Evolutionary conservation across 2,797 vertebrate genomes (phyloP), one percentile per base, ranked within the genome.

Genomic region (Cyclopterus lumpus): DNA sequence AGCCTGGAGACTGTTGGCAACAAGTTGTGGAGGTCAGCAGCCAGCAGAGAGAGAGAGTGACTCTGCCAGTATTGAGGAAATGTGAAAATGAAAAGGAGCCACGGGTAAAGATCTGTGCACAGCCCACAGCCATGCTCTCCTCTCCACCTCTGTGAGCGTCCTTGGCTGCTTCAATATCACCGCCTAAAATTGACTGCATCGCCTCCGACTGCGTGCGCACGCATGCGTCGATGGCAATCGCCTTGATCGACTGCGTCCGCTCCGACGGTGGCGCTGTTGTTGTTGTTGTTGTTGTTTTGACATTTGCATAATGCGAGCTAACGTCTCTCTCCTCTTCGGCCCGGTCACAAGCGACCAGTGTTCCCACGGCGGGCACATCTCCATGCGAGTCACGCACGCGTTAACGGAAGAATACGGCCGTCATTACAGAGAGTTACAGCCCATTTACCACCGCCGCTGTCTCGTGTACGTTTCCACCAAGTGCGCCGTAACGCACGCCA

Each of bases 361-460:
- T 81, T 79, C 72, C 28, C 71, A n/a, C 69, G 0, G 26, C 70
- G 8, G 49, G 6, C 80, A 15, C 79, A 75, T 90, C 75, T 79
- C 68, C 24, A 87, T 86, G 61, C 80, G 8, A 82, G 74, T 84
- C 90, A 78, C 85, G 67, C 15, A 5, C 70, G 62, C 83, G 5
- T 82, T 73, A 67, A 58, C 59, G 64, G 53, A n/a, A 88, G 74
- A 86, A 81, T 73, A 71, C 65, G n/a, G 16, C 54, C 40, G 78
- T 79, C 89, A 59, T 86, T 88, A 80, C 42, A 18, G 42, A 75
- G 75, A 86, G 88, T 82, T 81, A 66, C 75, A 77, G 83, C 64
- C 73, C 84, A 88, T 88, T 87, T 75, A 60, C 77, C 28, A 1
- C 64, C 26, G 67, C 49, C 49, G 63, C 57, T 20, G 75, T 80